A percentile compares a stretch with the other conserved stretches of the same genome.
These are phyloP conservation scores for Ernsta delagoae DNA, from an alignment of 2,888 invertebrate species.

Conservation along the genomic window DNA sequence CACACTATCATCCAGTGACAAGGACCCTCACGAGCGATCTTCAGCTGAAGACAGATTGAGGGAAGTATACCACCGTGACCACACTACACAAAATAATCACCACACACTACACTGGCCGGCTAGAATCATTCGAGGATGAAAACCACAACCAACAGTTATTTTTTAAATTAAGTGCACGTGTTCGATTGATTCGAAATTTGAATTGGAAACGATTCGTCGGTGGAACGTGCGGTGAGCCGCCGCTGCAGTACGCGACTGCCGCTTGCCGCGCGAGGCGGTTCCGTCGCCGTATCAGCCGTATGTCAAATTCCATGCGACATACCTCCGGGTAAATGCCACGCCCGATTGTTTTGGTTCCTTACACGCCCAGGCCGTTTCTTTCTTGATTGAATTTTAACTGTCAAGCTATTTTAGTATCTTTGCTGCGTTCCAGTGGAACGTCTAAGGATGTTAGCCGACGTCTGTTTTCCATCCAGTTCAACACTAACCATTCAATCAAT, in stretches of 20 bases:
- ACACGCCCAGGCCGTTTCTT: constrained; percentile 33
- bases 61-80: neutral
- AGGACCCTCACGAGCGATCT: constrained; percentile 30
- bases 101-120: constrained; percentile 41
- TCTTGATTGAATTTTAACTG: constrained; percentile 37
- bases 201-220: constrained; percentile 41
- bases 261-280: constrained; percentile 42
- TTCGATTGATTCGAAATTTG: constrained; percentile 45
- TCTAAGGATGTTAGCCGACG: neutral
- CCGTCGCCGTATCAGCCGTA: constrained; percentile 37
- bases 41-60: constrained; percentile 30
- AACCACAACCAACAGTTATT: constrained; percentile 18
- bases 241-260: constrained; percentile 52
- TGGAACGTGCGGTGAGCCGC: constrained; percentile 50
- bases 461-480: constrained; percentile 21
- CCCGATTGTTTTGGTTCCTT: constrained; percentile 66
- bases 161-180: constrained; percentile 43
- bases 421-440: constrained; percentile 13
- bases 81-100: constrained; percentile 37
- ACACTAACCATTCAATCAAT: constrained; percentile 5
- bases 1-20: constrained; percentile 23
- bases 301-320: constrained; percentile 28
- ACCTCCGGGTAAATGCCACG: constrained; percentile 54
- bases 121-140: constrained; percentile 22
- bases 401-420: constrained; percentile 24